Evolutionary conservation across 92 coral and sea anemone species (phyloP).

Genomic region (Pocillopora meandrina): DNA sequence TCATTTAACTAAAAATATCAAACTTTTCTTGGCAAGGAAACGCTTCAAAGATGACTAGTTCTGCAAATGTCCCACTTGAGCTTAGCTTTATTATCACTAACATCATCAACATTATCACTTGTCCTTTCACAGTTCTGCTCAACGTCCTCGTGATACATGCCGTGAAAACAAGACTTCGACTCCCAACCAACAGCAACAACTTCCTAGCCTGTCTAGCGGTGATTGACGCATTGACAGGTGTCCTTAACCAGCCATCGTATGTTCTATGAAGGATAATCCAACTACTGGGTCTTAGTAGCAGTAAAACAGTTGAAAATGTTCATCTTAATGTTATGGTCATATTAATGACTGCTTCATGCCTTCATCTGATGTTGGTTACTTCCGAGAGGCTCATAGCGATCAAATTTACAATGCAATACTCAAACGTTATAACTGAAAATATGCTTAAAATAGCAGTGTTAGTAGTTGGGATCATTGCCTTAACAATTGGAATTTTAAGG

Average conservation of each 20-base stretch:
- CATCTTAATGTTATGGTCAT: neutral
- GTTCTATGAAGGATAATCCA: neutral
- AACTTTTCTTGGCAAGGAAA: too few species aligned
- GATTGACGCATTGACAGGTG: neutral
- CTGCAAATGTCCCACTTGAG: neutral
- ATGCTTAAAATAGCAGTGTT: too few species aligned
- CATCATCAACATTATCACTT: slow-evolving; percentile 16
- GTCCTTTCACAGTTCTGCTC: slow-evolving; percentile 10
- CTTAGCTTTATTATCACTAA: slow-evolving; percentile 4
- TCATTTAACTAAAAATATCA: too few species aligned
- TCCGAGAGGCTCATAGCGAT: too few species aligned
- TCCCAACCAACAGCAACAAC: slow-evolving; percentile 16
- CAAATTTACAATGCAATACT: neutral
- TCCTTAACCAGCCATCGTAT: slow-evolving; percentile 9
- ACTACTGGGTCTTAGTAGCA: too few species aligned
- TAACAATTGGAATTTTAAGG: neutral
- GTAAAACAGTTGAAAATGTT: neutral
- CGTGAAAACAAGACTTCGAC: slow-evolving; percentile 14
- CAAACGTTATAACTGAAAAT: too few species aligned
- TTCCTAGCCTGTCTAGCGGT: slow-evolving; percentile 25
- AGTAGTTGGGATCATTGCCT: neutral
- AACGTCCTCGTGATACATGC: slow-evolving; percentile 14
- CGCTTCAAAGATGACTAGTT: too few species aligned
- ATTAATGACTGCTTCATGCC: slow-evolving; percentile 17
- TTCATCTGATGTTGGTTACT: too few species aligned